Evolutionary conservation across 2,888 invertebrate species (phyloP).

Genomic region (Encarsia formosa): DNA sequence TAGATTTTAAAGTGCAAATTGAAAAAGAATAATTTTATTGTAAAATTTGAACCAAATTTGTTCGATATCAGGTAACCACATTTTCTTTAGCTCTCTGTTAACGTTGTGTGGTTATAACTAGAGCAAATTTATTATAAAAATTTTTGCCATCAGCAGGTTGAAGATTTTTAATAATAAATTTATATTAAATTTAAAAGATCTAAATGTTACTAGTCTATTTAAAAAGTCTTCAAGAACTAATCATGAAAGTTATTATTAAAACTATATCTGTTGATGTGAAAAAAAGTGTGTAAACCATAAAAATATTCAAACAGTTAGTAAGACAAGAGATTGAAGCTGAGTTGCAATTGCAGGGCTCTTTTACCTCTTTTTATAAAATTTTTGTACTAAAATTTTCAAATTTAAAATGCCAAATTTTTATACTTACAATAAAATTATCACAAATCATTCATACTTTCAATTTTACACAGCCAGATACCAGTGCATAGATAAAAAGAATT

Average conservation of each 20-base stretch:
- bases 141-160: slow-evolving; percentile 7
- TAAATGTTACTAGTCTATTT: slow-evolving; percentile 22
- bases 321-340: too few species aligned
- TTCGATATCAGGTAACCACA: slow-evolving; percentile 14
- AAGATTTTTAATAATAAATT: slow-evolving; percentile 3
- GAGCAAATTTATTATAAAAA: background rate
- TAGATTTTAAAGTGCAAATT: too few species aligned
- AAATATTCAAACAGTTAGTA: background rate
- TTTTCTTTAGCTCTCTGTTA: slow-evolving; percentile 6
- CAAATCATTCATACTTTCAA: background rate
- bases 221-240: slow-evolving; percentile 22
- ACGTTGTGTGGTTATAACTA: background rate
- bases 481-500: slow-evolving; percentile 3
- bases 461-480: slow-evolving; percentile 11
- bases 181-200: background rate
- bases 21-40: too few species aligned
- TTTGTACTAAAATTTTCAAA: slow-evolving; percentile 3
- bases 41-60: slow-evolving; percentile 7
- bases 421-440: slow-evolving; percentile 2
- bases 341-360: too few species aligned
- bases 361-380: background rate
- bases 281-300: slow-evolving; percentile 2
- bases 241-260: slow-evolving; percentile 13
- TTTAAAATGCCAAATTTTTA: background rate
- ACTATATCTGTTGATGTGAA: slow-evolving; percentile 7